phyloP scores from a whole-genome alignment of 2,113 vertebrate genomes.

The Oryzias celebensis region DNA sequence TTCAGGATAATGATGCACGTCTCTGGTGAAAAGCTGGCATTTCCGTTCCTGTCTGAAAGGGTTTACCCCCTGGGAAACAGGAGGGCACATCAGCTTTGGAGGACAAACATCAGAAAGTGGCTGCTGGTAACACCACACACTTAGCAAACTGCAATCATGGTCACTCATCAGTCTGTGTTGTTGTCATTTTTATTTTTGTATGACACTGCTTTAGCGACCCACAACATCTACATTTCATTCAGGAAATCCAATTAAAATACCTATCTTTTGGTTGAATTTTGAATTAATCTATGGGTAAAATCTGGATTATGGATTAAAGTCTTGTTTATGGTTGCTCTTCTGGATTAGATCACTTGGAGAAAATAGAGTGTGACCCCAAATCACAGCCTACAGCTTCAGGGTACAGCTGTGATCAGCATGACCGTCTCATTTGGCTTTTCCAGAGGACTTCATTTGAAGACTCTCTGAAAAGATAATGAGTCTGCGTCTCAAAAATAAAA shows the following conservation, averaged over 20 bases:
- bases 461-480: too few species aligned
- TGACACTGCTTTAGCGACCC: conserved; percentile 31
- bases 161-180: conserved; percentile 46
- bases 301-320: too few species aligned
- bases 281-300: too few species aligned
- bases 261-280: too few species aligned
- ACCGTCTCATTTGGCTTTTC: too few species aligned
- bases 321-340: too few species aligned
- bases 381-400: too few species aligned
- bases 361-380: too few species aligned
- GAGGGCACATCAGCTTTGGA: conserved; percentile 30
- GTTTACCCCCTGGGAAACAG: conserved; percentile 33
- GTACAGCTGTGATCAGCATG: too few species aligned
- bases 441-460: too few species aligned
- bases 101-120: conserved; percentile 39
- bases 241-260: background rate
- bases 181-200: conserved; percentile 58
- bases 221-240: conserved; percentile 49
- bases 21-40: conserved; percentile 40
- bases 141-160: conserved; percentile 66
- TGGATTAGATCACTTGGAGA: too few species aligned
- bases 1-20: conserved; percentile 17
- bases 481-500: too few species aligned
- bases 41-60: conserved; percentile 37
- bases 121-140: conserved; percentile 65